Base-by-base conservation (phyloP, 2,113 vertebrate species). In the Galemys pyrenaicus region DNA sequence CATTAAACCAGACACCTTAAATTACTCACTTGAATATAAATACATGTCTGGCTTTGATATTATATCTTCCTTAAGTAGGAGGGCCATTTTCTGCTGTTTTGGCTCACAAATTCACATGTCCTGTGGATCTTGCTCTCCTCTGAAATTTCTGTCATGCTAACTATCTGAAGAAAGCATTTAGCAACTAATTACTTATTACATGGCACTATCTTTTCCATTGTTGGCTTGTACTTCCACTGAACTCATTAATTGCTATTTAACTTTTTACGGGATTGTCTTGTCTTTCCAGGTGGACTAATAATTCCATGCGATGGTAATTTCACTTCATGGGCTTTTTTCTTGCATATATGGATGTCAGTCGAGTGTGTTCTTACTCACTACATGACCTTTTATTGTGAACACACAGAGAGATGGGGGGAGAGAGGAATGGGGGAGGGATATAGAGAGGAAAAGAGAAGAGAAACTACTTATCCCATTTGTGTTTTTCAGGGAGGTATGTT, bases 11-110 rank as follows among this genome's bases (percentile, higher is more conserved):
- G 94, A 73, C 91, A 94, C 67, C 87, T 94, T 60, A 78, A 94
- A 85, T 95, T 54, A 87, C 71, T 92, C 80, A 81, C 67, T 96
- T 94, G 85, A 95, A 87, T 96, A n/a, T 78, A 95, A 95, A 93
- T 81, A 87, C 67, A 73, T 87, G 92, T 88, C 90, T 94, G 78
- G 90, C 73, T 71, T 92, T 73, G 62, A 67, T 2, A 10, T 80
- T 95, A 91, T 71, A 41, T 94, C 71, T 94, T 81, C 46, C 20
- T 92, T 83, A 35, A 51, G 67, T 75, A 56, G 30, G 44, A 94
- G 41, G 75, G 93, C 54, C 74, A 73, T 95, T 94, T 92, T 95
- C 64, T 92, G 46, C 75, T 41, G 35, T 80, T 83, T 91, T 32
- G 58, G 51, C 87, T 95, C 92, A 88, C 54, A 73, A 62, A 89